phyloP scores from a whole-genome alignment of 2,797 vertebrate genomes.

The Caiman crocodilus region DNA sequence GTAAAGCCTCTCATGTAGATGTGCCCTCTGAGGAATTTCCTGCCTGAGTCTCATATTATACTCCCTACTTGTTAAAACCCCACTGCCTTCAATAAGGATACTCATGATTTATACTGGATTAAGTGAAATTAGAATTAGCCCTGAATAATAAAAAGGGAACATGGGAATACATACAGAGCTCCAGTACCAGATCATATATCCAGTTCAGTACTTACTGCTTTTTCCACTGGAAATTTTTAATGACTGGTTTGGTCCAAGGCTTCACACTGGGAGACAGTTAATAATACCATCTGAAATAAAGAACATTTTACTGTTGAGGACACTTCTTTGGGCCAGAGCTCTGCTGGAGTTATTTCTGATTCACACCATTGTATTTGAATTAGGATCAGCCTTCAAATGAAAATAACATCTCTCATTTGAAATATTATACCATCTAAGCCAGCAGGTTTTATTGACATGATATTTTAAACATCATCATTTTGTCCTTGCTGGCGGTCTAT shows the following conservation, averaged over 20 bases:
- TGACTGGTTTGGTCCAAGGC: neutral
- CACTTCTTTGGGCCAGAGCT: no score
- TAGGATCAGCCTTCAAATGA: no score
- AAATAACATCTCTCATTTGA: no score
- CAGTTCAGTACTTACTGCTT: neutral
- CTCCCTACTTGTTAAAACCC: neutral
- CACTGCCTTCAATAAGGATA: neutral
- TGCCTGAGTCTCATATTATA: neutral
- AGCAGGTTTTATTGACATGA: no score
- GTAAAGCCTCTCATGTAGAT: no score
- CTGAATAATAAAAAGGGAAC: neutral
- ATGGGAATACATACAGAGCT: neutral
- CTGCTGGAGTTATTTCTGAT: no score
- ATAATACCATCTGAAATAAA: neutral
- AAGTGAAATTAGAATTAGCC: neutral
- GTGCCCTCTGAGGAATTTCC: neutral
- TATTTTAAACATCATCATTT: no score
- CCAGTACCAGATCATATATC: fast-evolving
- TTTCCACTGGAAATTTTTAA: neutral
- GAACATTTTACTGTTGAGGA: no score
- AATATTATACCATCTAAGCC: no score
- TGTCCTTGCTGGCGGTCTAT: no score
- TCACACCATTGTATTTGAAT: no score
- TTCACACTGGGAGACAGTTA: neutral
- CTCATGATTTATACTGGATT: neutral